A percentile compares a stretch with the other conserved stretches of the same genome.
phyloP scores from a whole-genome alignment of 2,888 invertebrate species.

The Mimumesa dahlbomi region DNA sequence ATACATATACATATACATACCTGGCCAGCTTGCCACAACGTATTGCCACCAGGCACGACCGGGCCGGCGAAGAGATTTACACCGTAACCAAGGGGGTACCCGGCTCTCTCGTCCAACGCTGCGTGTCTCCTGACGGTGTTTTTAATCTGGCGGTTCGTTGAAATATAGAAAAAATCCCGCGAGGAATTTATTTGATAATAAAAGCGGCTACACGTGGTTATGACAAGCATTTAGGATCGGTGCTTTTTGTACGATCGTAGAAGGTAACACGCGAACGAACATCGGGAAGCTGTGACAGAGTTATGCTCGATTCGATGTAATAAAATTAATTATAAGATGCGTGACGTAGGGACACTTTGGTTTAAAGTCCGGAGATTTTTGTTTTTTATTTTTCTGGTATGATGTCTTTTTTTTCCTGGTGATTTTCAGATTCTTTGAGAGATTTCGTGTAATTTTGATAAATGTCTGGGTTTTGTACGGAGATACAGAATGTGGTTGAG shows the following conservation, averaged over 20 bases:
- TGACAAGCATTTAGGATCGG: slow-evolving; percentile 32
- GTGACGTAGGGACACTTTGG: not conserved
- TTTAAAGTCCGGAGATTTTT: no score
- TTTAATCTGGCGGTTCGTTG: not conserved
- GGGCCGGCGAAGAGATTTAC: slow-evolving; percentile 63
- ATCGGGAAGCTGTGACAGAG: slow-evolving; percentile 4
- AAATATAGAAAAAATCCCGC: slow-evolving; percentile 21
- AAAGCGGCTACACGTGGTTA: slow-evolving; percentile 10
- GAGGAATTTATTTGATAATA: slow-evolving; percentile 40
- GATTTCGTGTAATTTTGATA: no score
- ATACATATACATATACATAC: slow-evolving; percentile 18
- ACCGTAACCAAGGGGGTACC: no score
- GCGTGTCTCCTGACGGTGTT: not conserved
- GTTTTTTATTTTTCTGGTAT: no score
- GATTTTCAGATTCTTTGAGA: no score
- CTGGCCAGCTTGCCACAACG: slow-evolving; percentile 44
- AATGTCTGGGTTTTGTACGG: no score
- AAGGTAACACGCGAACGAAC: slow-evolving; percentile 9
- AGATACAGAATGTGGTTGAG: no score
- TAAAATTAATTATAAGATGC: slow-evolving; percentile 10
- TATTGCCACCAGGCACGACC: slow-evolving; percentile 67
- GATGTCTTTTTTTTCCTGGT: no score
- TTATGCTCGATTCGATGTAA: slow-evolving; percentile 20
- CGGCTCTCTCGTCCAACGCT: no score
- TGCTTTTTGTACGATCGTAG: not conserved